Conservation (phyloP, 2,888 invertebrate species). For the Eubasilissa splendida region DNA sequence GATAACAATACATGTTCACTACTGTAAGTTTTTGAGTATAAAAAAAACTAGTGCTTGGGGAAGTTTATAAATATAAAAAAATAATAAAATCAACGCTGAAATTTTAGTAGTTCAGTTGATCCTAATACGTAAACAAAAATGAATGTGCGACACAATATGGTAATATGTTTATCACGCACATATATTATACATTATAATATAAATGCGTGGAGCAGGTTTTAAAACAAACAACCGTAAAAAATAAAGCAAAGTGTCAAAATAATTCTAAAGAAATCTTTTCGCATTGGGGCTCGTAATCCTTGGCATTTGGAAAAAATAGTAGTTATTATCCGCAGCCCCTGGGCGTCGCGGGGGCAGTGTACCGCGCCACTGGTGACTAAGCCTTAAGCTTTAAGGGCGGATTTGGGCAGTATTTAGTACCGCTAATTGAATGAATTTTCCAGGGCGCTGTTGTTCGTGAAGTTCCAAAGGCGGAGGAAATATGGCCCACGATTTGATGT, state of each 20-base stretch:
- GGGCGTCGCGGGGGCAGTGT: background rate
- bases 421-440: slow-evolving; percentile 48
- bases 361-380: slow-evolving; percentile 26
- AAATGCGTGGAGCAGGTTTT: too few relatives aligned
- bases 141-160: too few relatives aligned
- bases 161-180: too few relatives aligned
- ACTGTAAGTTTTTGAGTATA: too few relatives aligned
- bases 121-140: too few relatives aligned
- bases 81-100: too few relatives aligned
- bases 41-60: too few relatives aligned
- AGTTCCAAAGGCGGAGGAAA: slow-evolving; percentile 22
- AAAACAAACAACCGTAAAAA: background rate
- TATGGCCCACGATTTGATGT: slow-evolving; percentile 18
- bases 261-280: slow-evolving; percentile 14
- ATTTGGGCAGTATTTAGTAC: slow-evolving; percentile 45
- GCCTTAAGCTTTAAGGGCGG: slow-evolving; percentile 40
- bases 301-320: slow-evolving; percentile 29
- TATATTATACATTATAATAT: too few relatives aligned
- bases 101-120: too few relatives aligned
- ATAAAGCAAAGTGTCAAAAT: background rate
- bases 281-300: slow-evolving; percentile 24
- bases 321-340: slow-evolving; percentile 23
- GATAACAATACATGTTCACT: too few relatives aligned
- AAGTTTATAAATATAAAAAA: too few relatives aligned
- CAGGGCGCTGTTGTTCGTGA: slow-evolving; percentile 15